Evolutionary conservation across 2,888 invertebrate genomes (phyloP), one percentile per base, ranked within the genome.

Genomic region (Chaetoderma sp.): DNA sequence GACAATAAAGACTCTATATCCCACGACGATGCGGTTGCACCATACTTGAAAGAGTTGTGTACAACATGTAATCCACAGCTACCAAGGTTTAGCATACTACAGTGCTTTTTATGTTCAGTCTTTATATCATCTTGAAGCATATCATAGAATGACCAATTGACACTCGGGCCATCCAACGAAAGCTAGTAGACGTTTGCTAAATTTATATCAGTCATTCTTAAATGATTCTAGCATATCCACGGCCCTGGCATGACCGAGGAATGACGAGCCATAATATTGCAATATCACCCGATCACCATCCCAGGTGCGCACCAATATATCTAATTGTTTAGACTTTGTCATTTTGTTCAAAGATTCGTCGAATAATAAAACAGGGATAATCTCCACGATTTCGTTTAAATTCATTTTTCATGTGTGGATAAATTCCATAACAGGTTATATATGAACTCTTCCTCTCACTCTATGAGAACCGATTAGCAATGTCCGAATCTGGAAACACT

Each of bases 41-140:
- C 80, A 10, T 75, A 70, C 67, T 79, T 78, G 27, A 82, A 78
- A 16, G 77, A 73, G 13, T 77, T 74, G 69, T 82, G 74, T 18
- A 81, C 65, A 21, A 73, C 69, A 63, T 82, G 81, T 6, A 83
- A 67, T 55, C 78, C 77, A 54, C 81, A 83, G 42, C 71, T 74
- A 44, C 80, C 79, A 42, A 80, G 67, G 27, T 80, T 69, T 21
- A 83, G 50, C 16, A n/a, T n/a, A n/a, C n/a, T n/a, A n/a, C n/a
- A n/a, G n/a, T n/a, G n/a, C n/a, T n/a, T n/a, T n/a, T n/a, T n/a
- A n/a, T n/a, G n/a, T n/a, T n/a, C n/a, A n/a, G n/a, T n/a, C n/a
- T n/a, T n/a, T n/a, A n/a, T n/a, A n/a, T n/a, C n/a, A n/a, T n/a
- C n/a, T n/a, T n/a, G n/a, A n/a, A 47, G 27, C 21, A 25, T 47